Conservation (phyloP, 2,113 vertebrate genomes). For the Eclectus roratus region DNA sequence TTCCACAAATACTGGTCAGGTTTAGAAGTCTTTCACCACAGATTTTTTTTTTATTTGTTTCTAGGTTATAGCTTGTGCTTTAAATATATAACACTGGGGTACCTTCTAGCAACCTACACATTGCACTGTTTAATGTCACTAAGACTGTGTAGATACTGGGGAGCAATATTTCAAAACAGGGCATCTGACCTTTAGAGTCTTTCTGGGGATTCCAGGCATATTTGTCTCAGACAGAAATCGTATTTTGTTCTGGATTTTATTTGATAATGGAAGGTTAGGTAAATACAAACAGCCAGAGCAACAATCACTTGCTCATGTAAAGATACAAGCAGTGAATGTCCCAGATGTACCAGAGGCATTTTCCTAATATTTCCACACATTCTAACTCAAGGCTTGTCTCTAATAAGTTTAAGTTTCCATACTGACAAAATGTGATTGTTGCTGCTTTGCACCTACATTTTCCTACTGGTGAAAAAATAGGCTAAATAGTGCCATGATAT, state of each 20-base stretch:
- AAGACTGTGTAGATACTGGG: not conserved
- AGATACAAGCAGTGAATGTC: fast-evolving
- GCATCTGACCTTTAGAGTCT: constrained; percentile 34
- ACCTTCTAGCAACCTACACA: not conserved
- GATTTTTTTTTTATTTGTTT: not conserved
- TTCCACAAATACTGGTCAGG: not conserved
- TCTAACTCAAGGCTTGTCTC: not conserved
- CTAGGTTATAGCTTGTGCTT: not conserved
- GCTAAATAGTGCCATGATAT: not conserved
- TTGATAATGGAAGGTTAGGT: constrained; percentile 40
- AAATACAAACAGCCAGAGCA: constrained; percentile 41
- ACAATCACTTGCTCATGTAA: not conserved
- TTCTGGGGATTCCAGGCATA: constrained; percentile 37
- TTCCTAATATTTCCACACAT: not conserved
- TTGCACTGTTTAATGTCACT: constrained; percentile 45
- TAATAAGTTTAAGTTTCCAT: not conserved
- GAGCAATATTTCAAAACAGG: constrained; percentile 24
- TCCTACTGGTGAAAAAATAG: not conserved
- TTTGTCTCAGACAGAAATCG: constrained; percentile 17
- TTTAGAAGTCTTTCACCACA: not conserved
- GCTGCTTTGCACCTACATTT: not conserved
- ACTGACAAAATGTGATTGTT: not conserved
- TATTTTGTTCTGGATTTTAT: constrained; percentile 42
- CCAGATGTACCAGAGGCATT: not conserved
- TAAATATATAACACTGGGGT: not conserved